phyloP scores from a whole-genome alignment of 1,140 invertebrate genomes.

The Manduca sexta region DNA sequence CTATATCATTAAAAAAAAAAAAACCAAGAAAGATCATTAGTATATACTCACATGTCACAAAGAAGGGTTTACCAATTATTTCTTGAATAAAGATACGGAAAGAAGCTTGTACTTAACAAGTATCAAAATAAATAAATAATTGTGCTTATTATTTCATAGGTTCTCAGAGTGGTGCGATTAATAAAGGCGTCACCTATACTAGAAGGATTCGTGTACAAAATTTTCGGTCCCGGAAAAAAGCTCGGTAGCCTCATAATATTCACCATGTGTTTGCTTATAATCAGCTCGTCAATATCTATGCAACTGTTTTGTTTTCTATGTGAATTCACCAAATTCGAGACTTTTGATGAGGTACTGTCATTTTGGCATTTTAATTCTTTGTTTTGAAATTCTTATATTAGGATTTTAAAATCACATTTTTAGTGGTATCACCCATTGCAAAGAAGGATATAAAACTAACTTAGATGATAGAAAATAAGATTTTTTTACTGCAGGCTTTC shows the following conservation, averaged over 20 bases:
- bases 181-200: slow-evolving; percentile 99
- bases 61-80: too few relatives aligned
- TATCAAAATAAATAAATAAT: too few relatives aligned
- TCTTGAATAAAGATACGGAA: too few relatives aligned
- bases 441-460: too few relatives aligned
- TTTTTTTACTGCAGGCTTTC: background rate
- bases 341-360: slow-evolving; percentile 98
- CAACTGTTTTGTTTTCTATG: slow-evolving; percentile 97
- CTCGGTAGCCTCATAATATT: slow-evolving; percentile 98
- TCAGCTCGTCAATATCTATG: slow-evolving; percentile 99
- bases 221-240: slow-evolving; percentile 99
- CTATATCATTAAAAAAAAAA: too few relatives aligned
- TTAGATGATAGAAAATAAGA: background rate
- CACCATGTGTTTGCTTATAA: slow-evolving; percentile 98
- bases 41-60: too few relatives aligned
- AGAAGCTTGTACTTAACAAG: too few relatives aligned
- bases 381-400: too few relatives aligned
- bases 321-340: slow-evolving; percentile 98
- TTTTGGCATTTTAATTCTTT: too few relatives aligned
- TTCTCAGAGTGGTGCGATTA: slow-evolving; percentile 93
- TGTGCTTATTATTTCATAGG: slow-evolving; percentile 77
- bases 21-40: too few relatives aligned
- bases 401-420: too few relatives aligned
- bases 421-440: too few relatives aligned
- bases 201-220: slow-evolving; percentile 99